Conservation (phyloP, 2,888 invertebrate genomes). For the Gryllus longicercus region DNA sequence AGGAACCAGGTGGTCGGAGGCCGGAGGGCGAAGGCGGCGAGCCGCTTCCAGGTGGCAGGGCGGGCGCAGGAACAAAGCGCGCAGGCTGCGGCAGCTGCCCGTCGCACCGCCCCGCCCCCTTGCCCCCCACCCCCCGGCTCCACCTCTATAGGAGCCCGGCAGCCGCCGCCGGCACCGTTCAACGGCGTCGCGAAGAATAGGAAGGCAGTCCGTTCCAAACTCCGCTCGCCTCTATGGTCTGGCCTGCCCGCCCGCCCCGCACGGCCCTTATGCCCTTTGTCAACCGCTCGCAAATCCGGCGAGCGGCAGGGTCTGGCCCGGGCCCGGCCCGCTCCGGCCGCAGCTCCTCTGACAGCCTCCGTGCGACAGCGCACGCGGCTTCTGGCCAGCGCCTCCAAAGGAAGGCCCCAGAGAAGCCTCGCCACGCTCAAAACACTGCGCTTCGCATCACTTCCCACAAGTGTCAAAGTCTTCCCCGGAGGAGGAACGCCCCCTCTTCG, state of each 20-base stretch:
- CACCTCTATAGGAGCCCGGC: not conserved
- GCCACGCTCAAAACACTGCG: no score
- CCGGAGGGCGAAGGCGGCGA: not conserved
- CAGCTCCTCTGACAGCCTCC: no score
- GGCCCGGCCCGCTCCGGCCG: no score
- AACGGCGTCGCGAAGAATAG: slow-evolving; percentile 8
- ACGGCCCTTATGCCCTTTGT: not conserved
- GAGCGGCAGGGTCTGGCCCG: not conserved
- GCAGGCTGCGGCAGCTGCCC: not conserved
- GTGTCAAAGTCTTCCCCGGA: no score
- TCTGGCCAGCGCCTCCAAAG: no score
- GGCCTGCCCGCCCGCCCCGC: no score
- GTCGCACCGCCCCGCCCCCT: not conserved
- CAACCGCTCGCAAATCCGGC: slow-evolving; percentile 9
- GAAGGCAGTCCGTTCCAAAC: not conserved
- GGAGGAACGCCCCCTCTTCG: no score
- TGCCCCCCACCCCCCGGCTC: not conserved
- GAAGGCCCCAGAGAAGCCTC: no score
- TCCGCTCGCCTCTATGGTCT: not conserved
- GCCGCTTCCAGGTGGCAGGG: not conserved
- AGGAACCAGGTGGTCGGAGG: not conserved
- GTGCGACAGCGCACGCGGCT: no score
- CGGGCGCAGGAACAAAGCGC: not conserved
- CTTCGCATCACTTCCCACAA: no score
- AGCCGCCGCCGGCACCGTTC: not conserved